Evolutionary conservation across 2,113 vertebrate species (phyloP).

Genomic region (Actinemys pallida): DNA sequence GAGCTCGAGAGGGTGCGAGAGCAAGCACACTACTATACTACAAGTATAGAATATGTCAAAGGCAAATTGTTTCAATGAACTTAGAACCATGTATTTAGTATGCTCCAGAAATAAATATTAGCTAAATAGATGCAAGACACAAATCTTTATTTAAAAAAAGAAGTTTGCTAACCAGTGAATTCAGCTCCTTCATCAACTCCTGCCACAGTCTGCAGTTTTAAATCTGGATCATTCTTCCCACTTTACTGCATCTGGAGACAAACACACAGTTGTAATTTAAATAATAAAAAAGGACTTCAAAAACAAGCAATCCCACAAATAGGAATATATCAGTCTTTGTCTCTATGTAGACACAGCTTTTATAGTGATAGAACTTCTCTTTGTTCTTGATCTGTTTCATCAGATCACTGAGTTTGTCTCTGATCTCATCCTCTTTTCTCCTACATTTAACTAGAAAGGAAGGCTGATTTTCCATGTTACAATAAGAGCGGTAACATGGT

Average conservation of each 20-base stretch:
- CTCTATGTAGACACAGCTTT: background rate
- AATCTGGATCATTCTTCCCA: slow-evolving; percentile 15
- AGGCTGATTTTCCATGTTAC: background rate
- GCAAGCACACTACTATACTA: background rate
- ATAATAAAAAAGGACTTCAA: background rate
- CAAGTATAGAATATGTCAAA: background rate
- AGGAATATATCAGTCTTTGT: background rate
- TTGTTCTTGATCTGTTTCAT: background rate
- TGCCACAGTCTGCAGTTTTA: background rate
- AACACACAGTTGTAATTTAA: slow-evolving; percentile 25
- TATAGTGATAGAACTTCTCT: background rate
- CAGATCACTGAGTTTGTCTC: background rate
- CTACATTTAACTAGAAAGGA: background rate
- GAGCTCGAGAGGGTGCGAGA: background rate
- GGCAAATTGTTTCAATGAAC: background rate
- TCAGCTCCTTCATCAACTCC: slow-evolving; percentile 18
- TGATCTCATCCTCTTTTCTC: slow-evolving; percentile 25
- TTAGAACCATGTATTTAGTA: background rate
- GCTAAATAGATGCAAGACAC: accelerated
- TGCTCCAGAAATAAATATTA: background rate
- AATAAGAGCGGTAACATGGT: background rate
- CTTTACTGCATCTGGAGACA: slow-evolving; percentile 60
- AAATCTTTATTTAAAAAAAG: background rate
- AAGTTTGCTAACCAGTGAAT: slow-evolving; percentile 58
- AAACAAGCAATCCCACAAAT: background rate